Base-by-base conservation (phyloP, 2,888 invertebrate genomes). In the Synergus japonicus region DNA sequence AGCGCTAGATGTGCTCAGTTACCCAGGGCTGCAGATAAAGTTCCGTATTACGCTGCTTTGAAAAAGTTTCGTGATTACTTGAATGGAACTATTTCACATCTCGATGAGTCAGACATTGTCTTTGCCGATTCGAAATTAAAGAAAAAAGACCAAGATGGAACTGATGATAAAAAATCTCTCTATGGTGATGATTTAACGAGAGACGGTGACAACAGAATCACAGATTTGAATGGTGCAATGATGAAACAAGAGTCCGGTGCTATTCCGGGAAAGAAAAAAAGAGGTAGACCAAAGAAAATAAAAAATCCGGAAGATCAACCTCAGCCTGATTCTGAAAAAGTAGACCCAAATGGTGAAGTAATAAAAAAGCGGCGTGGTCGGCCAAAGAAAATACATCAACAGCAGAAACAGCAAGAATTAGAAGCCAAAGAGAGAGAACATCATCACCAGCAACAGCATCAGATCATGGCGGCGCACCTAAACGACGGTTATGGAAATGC, bases 11-110 rank as follows among this genome's bases (percentile, higher is more conserved):
- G 98, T 93, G 98, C 99, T 60, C 98, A 99, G 93, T 94, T 99
- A 87, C 99, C 99, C n/a, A 95, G 98, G 87, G 98, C 98, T 29
- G 97, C 98, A 0, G 99, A 99, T 93, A 99, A 99, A 93, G 98
- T 99, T 81, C 99, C 99, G 85, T 99, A 98, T 93, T 99, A 98
- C 93, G 96, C 97, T 82, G 98, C 98, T 77, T 94, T 99, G 67
- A 98, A 98, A 93, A 98, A 98, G 93, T 97, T 98, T 93, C 95
- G 98, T 78, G 99, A 99, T 93, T 97, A 97, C 93, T 94, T 98
- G 79, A 97, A 97, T 92, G 98, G 98, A 3, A 94, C 96, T 77
- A 94, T 97, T 89, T 93, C 96, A 76, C 96, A 96, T 91, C 94
- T 97, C 83, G 97, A 97, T 90, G 97, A 98, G 89, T 94, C 95